Evolutionary conservation across 2,888 invertebrate genomes (phyloP).

Genomic region (Doris montereyensis): DNA sequence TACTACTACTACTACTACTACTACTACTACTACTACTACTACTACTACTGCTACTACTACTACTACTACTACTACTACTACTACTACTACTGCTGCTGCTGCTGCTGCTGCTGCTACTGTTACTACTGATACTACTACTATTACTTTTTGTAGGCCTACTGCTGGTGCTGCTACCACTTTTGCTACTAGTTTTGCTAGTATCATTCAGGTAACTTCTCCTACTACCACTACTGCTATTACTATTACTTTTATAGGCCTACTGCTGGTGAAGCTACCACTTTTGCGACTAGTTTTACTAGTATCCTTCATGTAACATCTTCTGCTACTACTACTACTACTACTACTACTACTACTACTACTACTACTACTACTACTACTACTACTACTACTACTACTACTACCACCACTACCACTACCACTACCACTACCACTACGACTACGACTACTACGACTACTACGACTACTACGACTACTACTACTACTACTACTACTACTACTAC

Average conservation of each 20-base stretch:
- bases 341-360: slow-evolving; percentile 20
- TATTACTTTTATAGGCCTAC: background rate
- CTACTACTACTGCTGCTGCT: slow-evolving; percentile 3
- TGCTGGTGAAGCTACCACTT: slow-evolving; percentile 1
- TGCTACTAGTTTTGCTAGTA: background rate
- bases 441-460: background rate
- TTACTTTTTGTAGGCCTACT: background rate
- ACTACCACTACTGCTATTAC: background rate
- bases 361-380: slow-evolving; percentile 15
- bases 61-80: background rate
- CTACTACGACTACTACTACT: background rate
- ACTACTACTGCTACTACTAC: background rate
- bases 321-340: slow-evolving; percentile 11
- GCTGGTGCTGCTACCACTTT: background rate
- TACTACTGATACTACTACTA: slow-evolving; percentile 16
- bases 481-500: slow-evolving; percentile 3
- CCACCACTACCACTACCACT: background rate
- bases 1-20: background rate
- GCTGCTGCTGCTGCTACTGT: slow-evolving; percentile 16
- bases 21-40: background rate
- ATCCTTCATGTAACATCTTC: background rate
- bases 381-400: slow-evolving; percentile 11
- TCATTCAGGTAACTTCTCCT: background rate
- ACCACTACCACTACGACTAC: slow-evolving; percentile 3
- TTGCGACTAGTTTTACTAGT: background rate